Base-by-base conservation (phyloP, 2,888 invertebrate species). In the Phorcus lineatus region DNA sequence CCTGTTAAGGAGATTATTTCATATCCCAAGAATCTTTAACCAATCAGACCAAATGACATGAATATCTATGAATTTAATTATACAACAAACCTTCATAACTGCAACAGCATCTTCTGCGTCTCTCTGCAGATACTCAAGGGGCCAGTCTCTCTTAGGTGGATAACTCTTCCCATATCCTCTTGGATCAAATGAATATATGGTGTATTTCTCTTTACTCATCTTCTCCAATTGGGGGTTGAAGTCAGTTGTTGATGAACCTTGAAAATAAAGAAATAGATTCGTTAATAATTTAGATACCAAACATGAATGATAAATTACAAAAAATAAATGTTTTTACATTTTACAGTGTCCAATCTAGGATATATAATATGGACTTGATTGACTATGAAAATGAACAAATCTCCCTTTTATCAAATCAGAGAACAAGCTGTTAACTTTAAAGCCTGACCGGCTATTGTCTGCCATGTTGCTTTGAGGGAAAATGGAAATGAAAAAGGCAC, bases 111-210 rank as follows among this genome's bases (percentile, higher is more conserved):
- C 93, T 40, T 95, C 94, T 6, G 97, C 97, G 94, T 98, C 97
- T 83, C 94, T 95, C 80, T 95, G 94, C 87, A 95, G 96, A 91
- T 96, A 97, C 87, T 96, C 94, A 0, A 94, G 88, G 0, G 95
- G 94, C 91, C 96, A 97, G n/a, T 95, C 94, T 84, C 96, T 94
- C 31, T 95, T 94, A 0, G 97, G 97, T 0, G 97, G 97, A 83
- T 96, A 94, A 82, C 97, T 97, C 82, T 95, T 95, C 0, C 97
- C 97, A 93, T 97, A 97, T 0, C 97, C 97, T 0, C 96, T 96
- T 0, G 97, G 97, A 93, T 98, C 95, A 90, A 93, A 92, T 13
- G 90, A 90, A 57, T 93, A 86, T 47, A 93, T 24, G 0, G 91
- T 92, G 83, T 92, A 91, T 28, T 90, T 84, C 40, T 87, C 84